Evolutionary conservation across 2,113 vertebrate genomes (phyloP), one percentile per base, ranked within the genome.

Genomic region (Tragulus kanchil): DNA sequence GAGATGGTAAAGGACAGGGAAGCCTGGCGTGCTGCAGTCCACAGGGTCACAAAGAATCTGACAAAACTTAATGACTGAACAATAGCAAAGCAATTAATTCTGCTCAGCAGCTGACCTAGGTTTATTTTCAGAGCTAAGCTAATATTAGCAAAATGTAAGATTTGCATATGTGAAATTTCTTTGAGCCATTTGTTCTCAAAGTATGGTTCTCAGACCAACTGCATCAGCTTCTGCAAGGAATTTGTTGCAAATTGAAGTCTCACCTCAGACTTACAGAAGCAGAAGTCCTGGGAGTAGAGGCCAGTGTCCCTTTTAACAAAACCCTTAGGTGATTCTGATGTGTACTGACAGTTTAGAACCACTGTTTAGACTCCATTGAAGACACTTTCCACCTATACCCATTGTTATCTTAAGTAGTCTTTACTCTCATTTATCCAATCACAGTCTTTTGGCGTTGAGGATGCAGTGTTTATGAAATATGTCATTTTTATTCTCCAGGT

Each of bases 341-440:
- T 73, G 8, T 93, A 28, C 62, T 67, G 25, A 75, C 6, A 13
- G 91, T 97, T 92, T 94, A 92, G 73, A 97, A 84, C 52, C 62
- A n/a, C 73, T 71, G 8, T 61, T 90, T 84, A 93, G 65, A 28
- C 50, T 87, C 36, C 54, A n/a, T 69, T 79, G 19, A 89, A 95
- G 95, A 62, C 50, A 83, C n/a, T 90, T 92, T 73, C 15, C 31
- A 14, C 8, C 58, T 75, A 36, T 3, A 36, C 11, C 15, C 59
- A 65, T 42, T 92, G 23, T 93, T 79, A 90, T 86, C 59, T 64
- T 85, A n/a, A 17, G 23, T 45, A 1, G 28, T 83, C 50, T 87
- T 92, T 23, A 78, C 62, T 31, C 36, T 84, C 56, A 23, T 54
- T 16, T 89, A 25, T 85, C n/a, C n/a, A 84, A 0, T 87, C 31